Percentiles rank a stretch among this genome's conserved stretches.
These are phyloP conservation scores for Panthera uncia DNA, from an alignment of 2,113 vertebrate genomes.

Conservation along the genomic window DNA sequence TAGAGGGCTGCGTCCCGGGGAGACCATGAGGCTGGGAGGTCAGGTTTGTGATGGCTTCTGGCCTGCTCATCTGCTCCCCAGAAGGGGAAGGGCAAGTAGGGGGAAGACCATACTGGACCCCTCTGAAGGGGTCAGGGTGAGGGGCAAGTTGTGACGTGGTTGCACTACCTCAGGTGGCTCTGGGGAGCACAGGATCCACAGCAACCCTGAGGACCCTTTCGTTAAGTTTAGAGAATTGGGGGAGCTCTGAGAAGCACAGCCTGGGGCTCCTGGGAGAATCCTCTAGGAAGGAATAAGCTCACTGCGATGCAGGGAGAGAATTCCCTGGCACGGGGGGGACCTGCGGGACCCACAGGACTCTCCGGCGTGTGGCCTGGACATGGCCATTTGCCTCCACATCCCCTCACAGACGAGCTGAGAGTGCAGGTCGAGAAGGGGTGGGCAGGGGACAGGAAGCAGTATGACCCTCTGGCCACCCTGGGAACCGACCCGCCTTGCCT, in stretches of 20 bases:
- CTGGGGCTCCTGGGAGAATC: not conserved
- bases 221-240: not conserved
- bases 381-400: not conserved
- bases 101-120: too few species aligned
- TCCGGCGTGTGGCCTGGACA: accelerated
- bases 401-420: not conserved
- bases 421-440: not conserved
- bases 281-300: not conserved
- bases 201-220: not conserved
- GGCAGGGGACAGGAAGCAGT: not conserved
- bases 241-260: not conserved
- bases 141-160: not conserved
- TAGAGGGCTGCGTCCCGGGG: not conserved
- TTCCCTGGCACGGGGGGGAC: not conserved
- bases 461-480: not conserved
- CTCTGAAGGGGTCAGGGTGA: not conserved
- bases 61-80: not conserved
- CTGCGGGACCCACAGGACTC: not conserved
- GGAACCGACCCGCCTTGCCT: not conserved
- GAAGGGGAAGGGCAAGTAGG: too few species aligned
- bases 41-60: not conserved
- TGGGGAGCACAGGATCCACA: not conserved
- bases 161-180: not conserved
- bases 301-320: not conserved
- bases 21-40: too few species aligned